Percentiles rank a stretch among this genome's conserved stretches.
Evolutionary conservation across 2,113 vertebrate species (phyloP).

Genomic region (Alosa alosa): DNA sequence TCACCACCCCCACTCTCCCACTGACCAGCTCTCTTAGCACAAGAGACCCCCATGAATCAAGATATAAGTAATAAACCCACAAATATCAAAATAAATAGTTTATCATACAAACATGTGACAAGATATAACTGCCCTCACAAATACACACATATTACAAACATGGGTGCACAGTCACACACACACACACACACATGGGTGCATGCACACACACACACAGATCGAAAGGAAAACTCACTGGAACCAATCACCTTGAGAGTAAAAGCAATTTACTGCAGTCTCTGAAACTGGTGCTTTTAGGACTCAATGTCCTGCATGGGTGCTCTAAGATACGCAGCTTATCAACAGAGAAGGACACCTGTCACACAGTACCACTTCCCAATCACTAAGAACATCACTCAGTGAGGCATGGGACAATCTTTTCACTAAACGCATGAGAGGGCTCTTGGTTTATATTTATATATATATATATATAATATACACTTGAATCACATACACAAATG

Average conservation of each 20-base stretch:
- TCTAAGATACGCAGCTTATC: no score
- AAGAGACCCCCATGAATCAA: background rate
- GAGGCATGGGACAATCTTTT: background rate
- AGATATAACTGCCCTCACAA: background rate
- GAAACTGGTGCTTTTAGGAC: background rate
- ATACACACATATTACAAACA: background rate
- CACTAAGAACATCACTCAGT: background rate
- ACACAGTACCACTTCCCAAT: background rate
- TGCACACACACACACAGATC: background rate
- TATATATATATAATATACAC: background rate
- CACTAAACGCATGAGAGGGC: background rate
- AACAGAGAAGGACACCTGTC: background rate
- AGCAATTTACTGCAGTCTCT: background rate
- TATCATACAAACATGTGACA: background rate
- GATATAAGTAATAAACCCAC: background rate
- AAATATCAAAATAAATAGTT: background rate
- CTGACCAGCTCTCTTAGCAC: background rate
- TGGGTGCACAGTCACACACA: background rate
- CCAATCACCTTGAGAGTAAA: background rate
- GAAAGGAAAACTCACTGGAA: background rate
- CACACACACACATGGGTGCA: background rate
- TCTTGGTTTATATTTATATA: background rate
- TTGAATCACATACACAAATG: background rate
- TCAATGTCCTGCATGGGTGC: background rate
- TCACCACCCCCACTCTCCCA: background rate